Percentiles rank a stretch among this genome's conserved stretches.
These are phyloP conservation scores for Drosophila guanche DNA, from an alignment of 1,140 invertebrate species.

Conservation along the genomic window DNA sequence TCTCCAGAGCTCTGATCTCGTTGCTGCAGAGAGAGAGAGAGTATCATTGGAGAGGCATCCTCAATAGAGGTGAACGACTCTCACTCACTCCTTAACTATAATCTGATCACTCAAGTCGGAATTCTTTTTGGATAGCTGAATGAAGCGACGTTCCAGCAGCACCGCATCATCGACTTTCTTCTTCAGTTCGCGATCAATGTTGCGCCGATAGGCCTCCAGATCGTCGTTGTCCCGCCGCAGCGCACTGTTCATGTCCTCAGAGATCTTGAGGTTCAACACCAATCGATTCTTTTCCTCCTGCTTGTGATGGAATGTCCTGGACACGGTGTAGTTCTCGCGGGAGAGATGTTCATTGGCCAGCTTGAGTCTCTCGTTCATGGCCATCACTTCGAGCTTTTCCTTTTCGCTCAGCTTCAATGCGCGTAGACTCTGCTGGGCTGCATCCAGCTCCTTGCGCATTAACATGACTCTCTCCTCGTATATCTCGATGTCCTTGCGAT, in stretches of 20 bases:
- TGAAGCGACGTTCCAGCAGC: constrained; percentile 41
- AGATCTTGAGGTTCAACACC: neutral
- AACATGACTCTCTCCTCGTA: constrained; percentile 83
- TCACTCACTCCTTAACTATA: constrained; percentile 30
- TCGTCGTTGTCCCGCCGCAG: neutral
- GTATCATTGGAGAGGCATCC: neutral
- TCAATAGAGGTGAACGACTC: neutral
- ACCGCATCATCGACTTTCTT: constrained; percentile 21
- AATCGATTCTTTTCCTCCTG: constrained; percentile 12
- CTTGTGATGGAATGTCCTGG: neutral
- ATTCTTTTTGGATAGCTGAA: constrained; percentile 46
- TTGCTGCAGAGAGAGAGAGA: constrained; percentile 15
- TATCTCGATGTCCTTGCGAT: constrained; percentile 87
- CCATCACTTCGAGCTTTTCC: neutral
- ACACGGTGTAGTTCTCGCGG: constrained; percentile 13
- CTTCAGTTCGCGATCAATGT: constrained; percentile 17
- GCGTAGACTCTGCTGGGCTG: neutral
- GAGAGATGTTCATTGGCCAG: constrained; percentile 5
- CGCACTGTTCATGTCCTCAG: neutral
- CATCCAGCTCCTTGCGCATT: constrained; percentile 21
- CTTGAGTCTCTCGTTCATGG: constrained; percentile 4
- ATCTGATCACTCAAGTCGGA: constrained; percentile 19
- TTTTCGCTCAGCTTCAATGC: neutral
- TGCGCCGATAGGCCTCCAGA: neutral
- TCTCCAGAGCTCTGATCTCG: constrained; percentile 16